Evolutionary conservation across 2,797 vertebrate species (phyloP), one percentile per base, ranked within the genome.

Genomic region (Enteromius anoplus): DNA sequence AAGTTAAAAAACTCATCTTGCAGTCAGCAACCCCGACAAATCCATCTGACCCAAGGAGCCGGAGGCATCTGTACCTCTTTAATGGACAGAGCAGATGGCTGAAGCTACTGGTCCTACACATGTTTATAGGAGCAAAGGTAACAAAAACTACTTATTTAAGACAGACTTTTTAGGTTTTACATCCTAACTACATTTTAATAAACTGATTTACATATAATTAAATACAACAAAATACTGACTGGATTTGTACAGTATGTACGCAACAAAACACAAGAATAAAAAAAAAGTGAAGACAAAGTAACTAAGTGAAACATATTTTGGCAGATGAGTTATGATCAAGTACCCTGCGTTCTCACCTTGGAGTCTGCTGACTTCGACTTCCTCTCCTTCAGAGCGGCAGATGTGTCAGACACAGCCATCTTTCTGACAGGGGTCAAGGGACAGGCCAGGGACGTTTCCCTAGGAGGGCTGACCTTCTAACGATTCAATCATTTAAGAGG

Each of bases 1-100:
- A 93, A 92, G 88, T 91, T 90, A 93, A 92, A 83, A 93, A 93
- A 91, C 90, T 91, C 92, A 92, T 92, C 92, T 88, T 88, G 88
- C 88, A 87, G 88, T 89, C 77, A 90, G 86, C 78, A 81, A 86
- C 60, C 66, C 45, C 29, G 90, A 88, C 86, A 88, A 84, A 86
- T 92, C 88, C 80, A 89, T 84, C 82, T 92, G 89, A 89, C 92
- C 80, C 58, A 73, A 12, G 62, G 42, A 75, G 82, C 19, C 69
- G 23, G 70, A 75, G 26, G n/a, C 82, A 81, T 87, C 88, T 78
- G 58, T 42, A 64, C 40, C 53, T 70, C 78, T 88, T 89, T 88
- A 88, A 94, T 93, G 91, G 47, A 88, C 86, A 89, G 87, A 92
- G 88, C 93, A 94, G 92, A 94, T 93, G 91, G 88, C 49, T 58